Base-by-base conservation (phyloP, 1,140 invertebrate genomes). In the Polypedilum pembai region DNA sequence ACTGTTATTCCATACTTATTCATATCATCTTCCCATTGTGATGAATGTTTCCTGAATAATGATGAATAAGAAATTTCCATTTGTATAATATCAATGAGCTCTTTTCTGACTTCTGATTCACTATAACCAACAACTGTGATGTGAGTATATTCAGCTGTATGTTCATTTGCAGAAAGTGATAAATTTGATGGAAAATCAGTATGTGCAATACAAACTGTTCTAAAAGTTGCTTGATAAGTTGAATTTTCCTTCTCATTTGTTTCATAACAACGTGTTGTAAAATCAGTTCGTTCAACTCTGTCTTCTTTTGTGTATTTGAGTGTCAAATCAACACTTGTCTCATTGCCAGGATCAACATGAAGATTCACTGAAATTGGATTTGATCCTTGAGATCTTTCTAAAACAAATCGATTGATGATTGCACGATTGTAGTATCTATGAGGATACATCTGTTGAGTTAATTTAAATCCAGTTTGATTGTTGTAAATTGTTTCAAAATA, bases 371-470 rank as follows among this genome's bases (percentile, higher is more conserved):
- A 5, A 69, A 20, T 8, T n/a, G 15, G 4, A 10, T 7, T 8
- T 69, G 4, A 7, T 4, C 1, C 1, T 20, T n/a, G 4, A 8
- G 65, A 8, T 21, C 17, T n/a, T 20, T 69, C 65, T 18, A 18
- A 18, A 69, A 18, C 18, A 10, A 85, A 84, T 74, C 84, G 83
- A 77, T 85, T 85, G 8, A 85, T 78, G 74, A 85, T 84, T 20
- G 83, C 80, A 75, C 84, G 81, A 3, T 83, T 84, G 72, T 84
- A 85, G 74, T 77, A 84, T 75, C 81, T 79, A 77, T 85, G 84
- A 5, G 84, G 83, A 73, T 81, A 85, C 18, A 85, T 82, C 76
- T 82, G 80, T 73, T 85, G 84, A 0, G 81, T 83, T 0, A 85
- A 83, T 5, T 10, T 21, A 85, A 0, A 81, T 76, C 1, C 82